These are phyloP conservation scores for Myotis pilosus DNA, from an alignment of 2,797 vertebrate genomes.

Conservation along the genomic window DNA sequence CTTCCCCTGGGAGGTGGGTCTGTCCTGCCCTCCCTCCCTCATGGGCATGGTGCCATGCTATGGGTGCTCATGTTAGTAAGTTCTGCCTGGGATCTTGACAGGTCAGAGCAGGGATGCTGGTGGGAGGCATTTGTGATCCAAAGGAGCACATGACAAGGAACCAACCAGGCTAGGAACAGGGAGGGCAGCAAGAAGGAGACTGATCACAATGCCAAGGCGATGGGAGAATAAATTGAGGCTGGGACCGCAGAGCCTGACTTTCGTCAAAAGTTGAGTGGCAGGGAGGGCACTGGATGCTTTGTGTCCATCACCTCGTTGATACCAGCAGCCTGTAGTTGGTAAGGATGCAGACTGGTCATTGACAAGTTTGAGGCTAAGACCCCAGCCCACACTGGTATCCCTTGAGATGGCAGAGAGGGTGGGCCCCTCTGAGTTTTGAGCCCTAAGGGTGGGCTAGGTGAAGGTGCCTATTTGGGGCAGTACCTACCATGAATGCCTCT, in stretches of 20 bases:
- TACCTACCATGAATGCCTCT: conserved; percentile 55
- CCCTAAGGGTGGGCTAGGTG: neutral
- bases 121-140: conserved; percentile 26
- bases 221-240: neutral
- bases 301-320: neutral
- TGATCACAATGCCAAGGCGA: neutral
- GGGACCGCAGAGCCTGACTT: neutral
- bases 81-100: neutral
- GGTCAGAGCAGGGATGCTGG: neutral
- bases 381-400: neutral
- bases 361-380: neutral
- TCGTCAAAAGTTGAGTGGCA: neutral
- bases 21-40: neutral
- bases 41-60: accelerated
- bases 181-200: neutral
- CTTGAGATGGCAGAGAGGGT: neutral
- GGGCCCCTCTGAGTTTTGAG: neutral
- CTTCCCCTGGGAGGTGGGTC: neutral
- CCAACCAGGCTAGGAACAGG: neutral
- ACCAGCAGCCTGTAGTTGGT: neutral
- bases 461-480: conserved; percentile 53
- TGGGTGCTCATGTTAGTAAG: neutral
- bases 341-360: neutral
- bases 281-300: neutral
- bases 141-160: neutral